phyloP scores from a whole-genome alignment of 2,888 invertebrate species.

The Villa cingulata region DNA sequence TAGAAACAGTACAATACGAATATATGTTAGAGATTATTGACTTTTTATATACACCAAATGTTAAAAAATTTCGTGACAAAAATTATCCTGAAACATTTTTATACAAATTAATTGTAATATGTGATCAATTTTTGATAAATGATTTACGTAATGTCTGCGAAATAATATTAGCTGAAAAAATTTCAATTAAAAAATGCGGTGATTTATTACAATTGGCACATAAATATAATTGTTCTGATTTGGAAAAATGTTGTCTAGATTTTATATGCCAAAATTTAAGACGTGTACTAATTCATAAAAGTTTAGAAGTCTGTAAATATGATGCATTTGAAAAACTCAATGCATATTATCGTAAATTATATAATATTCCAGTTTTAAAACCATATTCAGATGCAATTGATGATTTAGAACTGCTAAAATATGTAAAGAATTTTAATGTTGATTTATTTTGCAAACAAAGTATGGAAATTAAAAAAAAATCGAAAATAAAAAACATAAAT shows the following conservation, averaged over 20 bases:
- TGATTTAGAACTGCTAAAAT: slow-evolving; percentile 41
- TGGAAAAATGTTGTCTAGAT: slow-evolving; percentile 60
- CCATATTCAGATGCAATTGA: slow-evolving; percentile 49
- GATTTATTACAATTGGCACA: slow-evolving; percentile 63
- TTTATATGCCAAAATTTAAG: slow-evolving; percentile 64
- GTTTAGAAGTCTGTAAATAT: slow-evolving; percentile 49
- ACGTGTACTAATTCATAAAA: slow-evolving; percentile 52
- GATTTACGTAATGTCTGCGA: slow-evolving; percentile 61
- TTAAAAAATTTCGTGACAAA: slow-evolving; percentile 43
- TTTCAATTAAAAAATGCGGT: slow-evolving; percentile 61
- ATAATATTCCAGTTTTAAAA: slow-evolving; percentile 50
- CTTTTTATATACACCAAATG: slow-evolving; percentile 60
- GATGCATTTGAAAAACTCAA: slow-evolving; percentile 50
- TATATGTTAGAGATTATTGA: slow-evolving; percentile 52
- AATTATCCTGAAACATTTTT: slow-evolving; percentile 54
- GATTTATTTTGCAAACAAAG: slow-evolving; percentile 40
- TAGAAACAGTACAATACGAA: slow-evolving; percentile 28
- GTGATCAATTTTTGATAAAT: slow-evolving; percentile 66
- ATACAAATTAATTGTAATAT: slow-evolving; percentile 59
- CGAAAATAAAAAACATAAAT: slow-evolving; percentile 10
- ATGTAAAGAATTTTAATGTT: slow-evolving; percentile 37
- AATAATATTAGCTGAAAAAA: slow-evolving; percentile 45
- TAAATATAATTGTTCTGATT: slow-evolving; percentile 58
- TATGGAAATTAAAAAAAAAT: slow-evolving; percentile 29
- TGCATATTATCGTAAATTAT: slow-evolving; percentile 49